These are phyloP conservation scores for Sebastes flavidus DNA, from an alignment of 2,797 vertebrate genomes.

Conservation along the genomic window DNA sequence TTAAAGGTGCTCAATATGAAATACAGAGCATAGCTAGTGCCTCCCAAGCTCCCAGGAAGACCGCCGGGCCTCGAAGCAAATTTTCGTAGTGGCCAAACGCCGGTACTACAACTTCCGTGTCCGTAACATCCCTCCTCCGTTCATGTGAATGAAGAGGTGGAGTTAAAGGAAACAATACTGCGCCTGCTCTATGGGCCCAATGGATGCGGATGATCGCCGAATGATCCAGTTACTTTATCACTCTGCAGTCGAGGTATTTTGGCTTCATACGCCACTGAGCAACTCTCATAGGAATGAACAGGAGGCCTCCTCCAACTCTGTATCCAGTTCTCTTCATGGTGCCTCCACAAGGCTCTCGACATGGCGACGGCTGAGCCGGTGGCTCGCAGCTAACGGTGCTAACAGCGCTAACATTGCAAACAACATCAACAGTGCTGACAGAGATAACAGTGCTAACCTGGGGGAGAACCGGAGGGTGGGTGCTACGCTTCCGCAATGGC, in stretches of 20 bases:
- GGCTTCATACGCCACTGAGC: no score
- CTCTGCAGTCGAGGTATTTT: no score
- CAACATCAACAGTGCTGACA: background rate
- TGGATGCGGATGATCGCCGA: no score
- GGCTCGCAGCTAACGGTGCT: background rate
- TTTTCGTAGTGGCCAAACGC: background rate
- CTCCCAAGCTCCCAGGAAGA: background rate
- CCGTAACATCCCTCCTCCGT: background rate
- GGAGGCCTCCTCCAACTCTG: no score
- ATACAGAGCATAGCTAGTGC: background rate
- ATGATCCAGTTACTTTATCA: no score
- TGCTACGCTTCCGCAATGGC: background rate
- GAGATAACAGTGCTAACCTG: background rate
- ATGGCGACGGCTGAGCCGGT: background rate
- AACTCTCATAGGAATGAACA: no score
- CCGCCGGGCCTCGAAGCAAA: background rate
- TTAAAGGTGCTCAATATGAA: background rate
- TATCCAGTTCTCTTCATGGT: no score
- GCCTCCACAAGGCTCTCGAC: background rate
- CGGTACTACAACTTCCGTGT: background rate
- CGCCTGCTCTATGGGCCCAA: no score
- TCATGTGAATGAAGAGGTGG: no score
- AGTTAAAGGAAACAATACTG: no score
- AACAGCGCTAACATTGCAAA: background rate
- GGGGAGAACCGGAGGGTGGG: background rate